A percentile compares a stretch with the other conserved stretches of the same genome.
phyloP scores from a whole-genome alignment of 2,113 vertebrate species.

The Microtus oregoni region DNA sequence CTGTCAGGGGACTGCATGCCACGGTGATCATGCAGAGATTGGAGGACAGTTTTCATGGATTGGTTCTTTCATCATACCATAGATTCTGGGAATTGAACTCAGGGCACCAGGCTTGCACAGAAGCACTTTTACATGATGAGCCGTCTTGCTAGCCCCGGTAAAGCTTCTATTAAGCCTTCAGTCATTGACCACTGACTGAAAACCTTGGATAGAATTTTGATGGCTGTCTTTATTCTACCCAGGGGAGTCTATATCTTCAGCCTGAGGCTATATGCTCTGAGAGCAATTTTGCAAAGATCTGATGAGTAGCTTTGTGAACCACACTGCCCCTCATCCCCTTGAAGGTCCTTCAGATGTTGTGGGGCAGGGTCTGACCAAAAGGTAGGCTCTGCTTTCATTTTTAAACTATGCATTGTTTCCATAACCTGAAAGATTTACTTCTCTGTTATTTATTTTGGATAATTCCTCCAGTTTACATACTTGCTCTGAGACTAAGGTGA shows the following conservation, averaged over 20 bases:
- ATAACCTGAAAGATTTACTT: background rate
- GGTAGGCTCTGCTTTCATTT: background rate
- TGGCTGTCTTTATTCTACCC: background rate
- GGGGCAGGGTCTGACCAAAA: background rate
- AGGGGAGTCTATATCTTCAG: background rate
- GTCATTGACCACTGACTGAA: background rate
- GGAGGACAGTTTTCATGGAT: background rate
- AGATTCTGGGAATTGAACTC: background rate
- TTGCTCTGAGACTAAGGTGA: background rate
- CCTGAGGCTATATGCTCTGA: background rate
- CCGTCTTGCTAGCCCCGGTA: background rate
- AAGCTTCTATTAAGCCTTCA: background rate
- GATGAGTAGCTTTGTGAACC: background rate
- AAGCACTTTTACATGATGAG: too few relatives aligned
- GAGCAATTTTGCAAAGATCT: background rate
- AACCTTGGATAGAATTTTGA: background rate
- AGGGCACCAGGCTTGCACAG: background rate
- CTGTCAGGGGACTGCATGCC: too few relatives aligned
- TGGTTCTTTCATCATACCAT: background rate
- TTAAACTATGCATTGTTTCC: background rate
- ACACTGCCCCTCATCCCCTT: background rate
- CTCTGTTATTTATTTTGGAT: conserved; percentile 4
- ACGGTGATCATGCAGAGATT: background rate
- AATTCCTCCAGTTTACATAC: background rate
- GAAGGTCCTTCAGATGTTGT: background rate